Conservation (phyloP, 2,888 invertebrate species). For the Baronia brevicornis region DNA sequence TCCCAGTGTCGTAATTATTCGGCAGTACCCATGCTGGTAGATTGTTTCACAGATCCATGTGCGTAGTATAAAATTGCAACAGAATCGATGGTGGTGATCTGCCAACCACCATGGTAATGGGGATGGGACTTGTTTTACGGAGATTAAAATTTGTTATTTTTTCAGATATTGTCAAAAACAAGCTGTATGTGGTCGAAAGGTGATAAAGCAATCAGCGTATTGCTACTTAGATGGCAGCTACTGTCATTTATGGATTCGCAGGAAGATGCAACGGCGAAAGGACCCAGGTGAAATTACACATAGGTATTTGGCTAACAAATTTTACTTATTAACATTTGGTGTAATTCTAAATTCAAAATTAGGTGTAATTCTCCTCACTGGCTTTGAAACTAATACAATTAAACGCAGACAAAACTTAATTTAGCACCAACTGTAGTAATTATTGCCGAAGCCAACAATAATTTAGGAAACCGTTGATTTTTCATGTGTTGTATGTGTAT, state of each 20-base stretch:
- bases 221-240: slow-evolving; percentile 89
- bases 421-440: neutral
- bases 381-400: slow-evolving; percentile 7
- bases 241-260: slow-evolving; percentile 83
- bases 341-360: neutral
- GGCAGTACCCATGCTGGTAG: too few species aligned
- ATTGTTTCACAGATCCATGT: too few species aligned
- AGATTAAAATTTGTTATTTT: too few species aligned
- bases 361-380: slow-evolving; percentile 1
- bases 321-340: slow-evolving; percentile 22
- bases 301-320: slow-evolving; percentile 63
- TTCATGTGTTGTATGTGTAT: too few species aligned
- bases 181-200: slow-evolving; percentile 84
- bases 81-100: too few species aligned
- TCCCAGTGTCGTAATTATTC: too few species aligned
- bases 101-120: too few species aligned
- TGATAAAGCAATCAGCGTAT: slow-evolving; percentile 88
- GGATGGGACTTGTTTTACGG: too few species aligned
- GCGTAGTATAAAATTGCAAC: too few species aligned
- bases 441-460: neutral
- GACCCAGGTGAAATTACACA: slow-evolving; percentile 67
- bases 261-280: slow-evolving; percentile 59
- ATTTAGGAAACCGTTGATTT: neutral
- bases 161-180: slow-evolving; percentile 82
- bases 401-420: slow-evolving; percentile 1